Conservation (phyloP, 2,797 vertebrate genomes). For the Sebastes taczanowskii region DNA sequence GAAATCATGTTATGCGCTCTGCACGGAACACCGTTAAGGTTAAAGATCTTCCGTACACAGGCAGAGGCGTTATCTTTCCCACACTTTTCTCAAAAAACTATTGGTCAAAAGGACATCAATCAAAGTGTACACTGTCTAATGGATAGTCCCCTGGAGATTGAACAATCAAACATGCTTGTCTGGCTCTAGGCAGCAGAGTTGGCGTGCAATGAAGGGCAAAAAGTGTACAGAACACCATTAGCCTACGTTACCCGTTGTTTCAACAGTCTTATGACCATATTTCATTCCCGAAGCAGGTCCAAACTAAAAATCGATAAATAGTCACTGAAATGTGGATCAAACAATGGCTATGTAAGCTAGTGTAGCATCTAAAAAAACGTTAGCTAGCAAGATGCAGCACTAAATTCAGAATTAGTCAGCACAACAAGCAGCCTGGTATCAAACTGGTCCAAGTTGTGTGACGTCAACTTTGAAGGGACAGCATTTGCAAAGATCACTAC, state of each 20-base stretch:
- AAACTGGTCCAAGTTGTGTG: neutral
- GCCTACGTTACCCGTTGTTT: neutral
- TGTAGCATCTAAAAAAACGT: neutral
- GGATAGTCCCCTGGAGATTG: no score
- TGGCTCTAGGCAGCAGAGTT: no score
- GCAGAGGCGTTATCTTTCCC: no score
- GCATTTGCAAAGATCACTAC: neutral
- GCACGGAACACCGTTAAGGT: no score
- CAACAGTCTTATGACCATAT: neutral
- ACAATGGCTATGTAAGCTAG: neutral
- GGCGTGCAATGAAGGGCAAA: no score
- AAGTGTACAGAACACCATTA: no score
- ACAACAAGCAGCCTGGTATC: neutral
- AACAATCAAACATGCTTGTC: no score
- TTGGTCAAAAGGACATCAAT: no score
- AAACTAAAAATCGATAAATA: neutral
- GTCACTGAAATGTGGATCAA: neutral
- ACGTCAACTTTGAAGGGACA: neutral
- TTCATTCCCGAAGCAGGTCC: neutral
- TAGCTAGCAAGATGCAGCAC: neutral
- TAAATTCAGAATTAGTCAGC: neutral
- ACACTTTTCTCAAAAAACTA: no score
- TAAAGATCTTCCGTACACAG: no score
- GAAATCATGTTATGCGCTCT: no score
- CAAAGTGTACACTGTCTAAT: no score